Conservation (phyloP, 1,140 invertebrate genomes). For the Drosophila pseudoobscura region DNA sequence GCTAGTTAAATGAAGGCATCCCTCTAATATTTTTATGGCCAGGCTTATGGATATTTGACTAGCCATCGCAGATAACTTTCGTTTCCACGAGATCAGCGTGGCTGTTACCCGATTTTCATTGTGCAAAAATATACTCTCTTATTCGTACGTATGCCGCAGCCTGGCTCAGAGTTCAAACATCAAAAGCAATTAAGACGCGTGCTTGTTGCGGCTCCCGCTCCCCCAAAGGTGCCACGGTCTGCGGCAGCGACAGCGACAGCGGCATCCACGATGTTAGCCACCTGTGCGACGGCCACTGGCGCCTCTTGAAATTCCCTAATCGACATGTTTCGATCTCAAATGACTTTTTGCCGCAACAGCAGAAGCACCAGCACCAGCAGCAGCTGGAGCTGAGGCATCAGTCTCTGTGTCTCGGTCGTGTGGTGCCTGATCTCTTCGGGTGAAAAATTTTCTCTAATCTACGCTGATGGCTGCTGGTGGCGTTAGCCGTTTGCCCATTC, state of each 20-base stretch:
- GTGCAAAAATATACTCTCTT: conserved; percentile 61
- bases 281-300: conserved; percentile 75
- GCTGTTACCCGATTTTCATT: conserved; percentile 25
- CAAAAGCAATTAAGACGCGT: conserved; percentile 83
- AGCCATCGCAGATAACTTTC: conserved; percentile 34
- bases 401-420: conserved; percentile 49
- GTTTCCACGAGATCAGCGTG: conserved; percentile 5
- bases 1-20: conserved; percentile 11
- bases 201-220: conserved; percentile 50
- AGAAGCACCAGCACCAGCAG: conserved; percentile 13
- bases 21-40: not conserved
- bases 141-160: conserved; percentile 38
- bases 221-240: conserved; percentile 64
- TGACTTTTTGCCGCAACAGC: conserved; percentile 55
- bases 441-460: conserved; percentile 82
- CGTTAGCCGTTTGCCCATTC: not conserved
- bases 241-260: not conserved
- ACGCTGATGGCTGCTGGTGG: conserved; percentile 60
- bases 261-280: conserved; percentile 60
- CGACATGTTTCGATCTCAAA: conserved; percentile 82
- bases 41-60: conserved; percentile 32
- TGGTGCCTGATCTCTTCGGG: conserved; percentile 31
- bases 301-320: conserved; percentile 82
- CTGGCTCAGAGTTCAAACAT: conserved; percentile 80
- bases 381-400: not conserved